A percentile compares a stretch with the other conserved stretches of the same genome.
Evolutionary conservation across 2,797 vertebrate genomes (phyloP).

Genomic region (Enteromius radiatus): DNA sequence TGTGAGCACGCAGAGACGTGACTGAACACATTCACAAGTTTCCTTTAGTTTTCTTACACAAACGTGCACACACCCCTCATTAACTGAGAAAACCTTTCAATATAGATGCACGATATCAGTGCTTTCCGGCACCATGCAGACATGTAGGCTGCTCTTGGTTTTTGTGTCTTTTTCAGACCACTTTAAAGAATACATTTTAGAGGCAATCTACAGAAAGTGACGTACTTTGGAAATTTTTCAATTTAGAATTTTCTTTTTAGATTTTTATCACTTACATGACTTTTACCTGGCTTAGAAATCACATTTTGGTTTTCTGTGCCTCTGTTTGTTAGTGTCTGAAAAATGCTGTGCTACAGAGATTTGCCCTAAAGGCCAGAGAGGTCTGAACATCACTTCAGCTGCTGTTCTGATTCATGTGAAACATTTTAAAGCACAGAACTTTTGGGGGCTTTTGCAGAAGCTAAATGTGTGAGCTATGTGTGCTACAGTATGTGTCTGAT

Average conservation of each 20-base stretch:
- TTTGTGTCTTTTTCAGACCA: not conserved
- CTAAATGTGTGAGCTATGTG: slow-evolving; percentile 2
- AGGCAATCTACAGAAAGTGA: not conserved
- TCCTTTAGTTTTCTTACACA: slow-evolving; percentile 48
- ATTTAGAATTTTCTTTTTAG: not conserved
- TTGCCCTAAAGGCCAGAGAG: not conserved
- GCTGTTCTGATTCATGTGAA: slow-evolving; percentile 9
- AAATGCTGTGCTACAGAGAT: not conserved
- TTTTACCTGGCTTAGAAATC: not conserved
- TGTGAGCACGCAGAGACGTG: slow-evolving; percentile 63
- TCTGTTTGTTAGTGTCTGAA: not conserved
- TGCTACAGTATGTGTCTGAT: not conserved
- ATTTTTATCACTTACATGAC: not conserved
- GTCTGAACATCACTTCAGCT: not conserved
- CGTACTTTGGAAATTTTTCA: too few species aligned
- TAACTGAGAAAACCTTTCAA: slow-evolving; percentile 25
- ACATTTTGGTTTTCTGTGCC: not conserved
- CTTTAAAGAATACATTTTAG: not conserved
- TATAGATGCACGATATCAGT: slow-evolving; percentile 30
- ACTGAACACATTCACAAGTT: slow-evolving; percentile 58
- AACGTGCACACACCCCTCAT: slow-evolving; percentile 46
- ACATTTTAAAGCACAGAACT: slow-evolving; percentile 11
- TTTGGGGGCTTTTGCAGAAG: slow-evolving; percentile 24
- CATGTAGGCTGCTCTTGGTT: not conserved
- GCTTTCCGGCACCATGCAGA: slow-evolving; percentile 23